Conservation (phyloP, 2,113 vertebrate genomes). For the Pedionomus torquatus region DNA sequence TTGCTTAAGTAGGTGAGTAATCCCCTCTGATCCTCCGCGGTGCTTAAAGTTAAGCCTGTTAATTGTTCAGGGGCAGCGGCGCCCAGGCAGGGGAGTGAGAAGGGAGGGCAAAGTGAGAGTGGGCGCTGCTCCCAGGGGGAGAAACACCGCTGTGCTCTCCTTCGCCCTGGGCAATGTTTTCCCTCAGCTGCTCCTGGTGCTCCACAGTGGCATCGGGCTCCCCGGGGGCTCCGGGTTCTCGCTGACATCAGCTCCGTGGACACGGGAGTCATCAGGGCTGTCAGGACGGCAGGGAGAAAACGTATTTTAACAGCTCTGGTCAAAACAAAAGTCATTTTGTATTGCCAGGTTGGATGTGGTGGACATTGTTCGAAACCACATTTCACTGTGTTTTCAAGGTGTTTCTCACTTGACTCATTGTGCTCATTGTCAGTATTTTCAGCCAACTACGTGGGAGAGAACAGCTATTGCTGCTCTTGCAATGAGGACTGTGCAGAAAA, state of each 20-base stretch:
- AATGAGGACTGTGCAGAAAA: not conserved
- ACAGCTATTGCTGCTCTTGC: not conserved
- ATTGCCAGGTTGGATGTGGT: not conserved
- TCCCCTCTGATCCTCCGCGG: not conserved
- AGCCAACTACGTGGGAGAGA: not conserved
- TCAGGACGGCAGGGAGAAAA: not conserved
- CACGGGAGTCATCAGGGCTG: not conserved
- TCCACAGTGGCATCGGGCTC: fast-evolving
- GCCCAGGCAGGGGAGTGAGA: not conserved
- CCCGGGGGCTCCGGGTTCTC: fast-evolving
- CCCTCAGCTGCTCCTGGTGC: not conserved
- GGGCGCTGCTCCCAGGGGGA: fast-evolving
- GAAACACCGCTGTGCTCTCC: not conserved
- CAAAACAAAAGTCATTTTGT: not conserved
- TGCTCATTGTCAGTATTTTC: not conserved
- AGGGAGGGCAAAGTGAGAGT: not conserved
- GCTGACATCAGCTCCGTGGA: fast-evolving
- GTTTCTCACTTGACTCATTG: not conserved
- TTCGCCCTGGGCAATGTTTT: not conserved
- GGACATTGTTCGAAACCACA: not conserved
- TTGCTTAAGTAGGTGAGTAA: not conserved
- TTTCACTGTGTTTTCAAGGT: not conserved
- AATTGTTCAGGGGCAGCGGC: not conserved
- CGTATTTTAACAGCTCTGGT: not conserved
- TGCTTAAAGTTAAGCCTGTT: not conserved